Percentiles rank a stretch among this genome's conserved stretches.
Conservation (phyloP, 37 sponge, comb jelly and placozoan species). For the Geodia barretti region DNA sequence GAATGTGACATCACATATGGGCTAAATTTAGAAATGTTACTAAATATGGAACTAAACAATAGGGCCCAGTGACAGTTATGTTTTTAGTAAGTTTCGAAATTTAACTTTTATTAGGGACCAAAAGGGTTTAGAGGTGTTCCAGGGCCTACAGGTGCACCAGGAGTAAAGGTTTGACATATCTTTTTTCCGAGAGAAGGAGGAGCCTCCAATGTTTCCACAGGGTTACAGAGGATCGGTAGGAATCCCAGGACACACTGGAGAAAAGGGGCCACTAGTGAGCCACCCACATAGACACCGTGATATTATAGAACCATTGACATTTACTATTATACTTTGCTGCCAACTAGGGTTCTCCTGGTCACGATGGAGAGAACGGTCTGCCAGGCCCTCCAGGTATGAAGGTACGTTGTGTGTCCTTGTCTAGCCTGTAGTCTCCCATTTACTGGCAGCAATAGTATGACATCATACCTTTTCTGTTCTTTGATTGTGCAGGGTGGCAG, state of each 20-base stretch:
- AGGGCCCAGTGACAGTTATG: no score
- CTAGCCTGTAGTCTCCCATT: no score
- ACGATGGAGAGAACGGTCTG: constrained; percentile 26
- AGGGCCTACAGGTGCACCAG: constrained; percentile 34
- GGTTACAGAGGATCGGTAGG: constrained; percentile 44
- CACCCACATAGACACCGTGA: no score
- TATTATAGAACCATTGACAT: no score
- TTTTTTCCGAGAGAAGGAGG: no score
- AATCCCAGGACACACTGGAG: constrained; percentile 22
- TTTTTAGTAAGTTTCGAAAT: not conserved
- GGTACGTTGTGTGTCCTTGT: constrained; percentile 5
- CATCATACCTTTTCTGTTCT: not conserved
- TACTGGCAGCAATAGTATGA: no score
- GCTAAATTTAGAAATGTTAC: no score
- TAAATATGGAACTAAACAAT: no score
- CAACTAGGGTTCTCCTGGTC: constrained; percentile 27
- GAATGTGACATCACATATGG: no score
- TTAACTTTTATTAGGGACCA: constrained; percentile 1
- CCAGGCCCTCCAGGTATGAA: constrained; percentile 41
- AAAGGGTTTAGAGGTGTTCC: constrained; percentile 20
- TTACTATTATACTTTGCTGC: not conserved
- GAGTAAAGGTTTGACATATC: no score
- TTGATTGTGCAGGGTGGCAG: not conserved
- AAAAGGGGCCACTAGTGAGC: constrained; percentile 47
- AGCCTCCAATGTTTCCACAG: constrained; percentile 14